phyloP scores from a whole-genome alignment of 2,888 invertebrate species.

The Phaedon cochleariae region DNA sequence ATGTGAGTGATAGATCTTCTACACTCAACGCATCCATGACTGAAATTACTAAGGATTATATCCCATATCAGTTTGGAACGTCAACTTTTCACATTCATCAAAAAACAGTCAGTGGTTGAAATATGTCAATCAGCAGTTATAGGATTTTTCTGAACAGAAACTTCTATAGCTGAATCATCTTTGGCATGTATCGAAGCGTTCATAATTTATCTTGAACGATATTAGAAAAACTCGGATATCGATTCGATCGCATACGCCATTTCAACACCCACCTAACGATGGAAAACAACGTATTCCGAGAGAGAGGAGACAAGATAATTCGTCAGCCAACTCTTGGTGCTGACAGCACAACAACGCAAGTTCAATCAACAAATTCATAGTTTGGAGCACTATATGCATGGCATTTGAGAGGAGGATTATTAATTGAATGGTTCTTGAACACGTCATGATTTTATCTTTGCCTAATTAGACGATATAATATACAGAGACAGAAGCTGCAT shows the following conservation, averaged over 20 bases:
- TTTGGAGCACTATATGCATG: not conserved
- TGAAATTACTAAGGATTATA: too few species aligned
- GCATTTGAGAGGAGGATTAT: conserved; percentile 4
- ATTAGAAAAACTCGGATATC: not conserved
- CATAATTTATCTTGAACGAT: too few species aligned
- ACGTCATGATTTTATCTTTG: not conserved
- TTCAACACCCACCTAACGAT: not conserved
- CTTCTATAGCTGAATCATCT: too few species aligned
- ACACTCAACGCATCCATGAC: too few species aligned
- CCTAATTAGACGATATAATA: not conserved
- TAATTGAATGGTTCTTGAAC: conserved; percentile 1
- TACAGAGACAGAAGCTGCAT: not conserved
- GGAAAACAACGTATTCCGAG: too few species aligned
- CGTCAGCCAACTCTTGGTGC: conserved; percentile 1
- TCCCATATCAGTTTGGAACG: too few species aligned
- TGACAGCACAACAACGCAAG: conserved; percentile 11
- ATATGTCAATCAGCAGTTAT: too few species aligned
- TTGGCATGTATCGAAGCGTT: too few species aligned
- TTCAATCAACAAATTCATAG: conserved; percentile 9
- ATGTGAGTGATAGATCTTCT: too few species aligned
- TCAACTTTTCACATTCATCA: too few species aligned
- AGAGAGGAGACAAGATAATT: conserved; percentile 9
- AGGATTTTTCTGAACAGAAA: too few species aligned
- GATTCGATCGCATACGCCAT: not conserved
- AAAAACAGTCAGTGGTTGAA: too few species aligned